Evolutionary conservation across 2,888 invertebrate species (phyloP), one percentile per base, ranked within the genome.

Genomic region (Polietes domitor): DNA sequence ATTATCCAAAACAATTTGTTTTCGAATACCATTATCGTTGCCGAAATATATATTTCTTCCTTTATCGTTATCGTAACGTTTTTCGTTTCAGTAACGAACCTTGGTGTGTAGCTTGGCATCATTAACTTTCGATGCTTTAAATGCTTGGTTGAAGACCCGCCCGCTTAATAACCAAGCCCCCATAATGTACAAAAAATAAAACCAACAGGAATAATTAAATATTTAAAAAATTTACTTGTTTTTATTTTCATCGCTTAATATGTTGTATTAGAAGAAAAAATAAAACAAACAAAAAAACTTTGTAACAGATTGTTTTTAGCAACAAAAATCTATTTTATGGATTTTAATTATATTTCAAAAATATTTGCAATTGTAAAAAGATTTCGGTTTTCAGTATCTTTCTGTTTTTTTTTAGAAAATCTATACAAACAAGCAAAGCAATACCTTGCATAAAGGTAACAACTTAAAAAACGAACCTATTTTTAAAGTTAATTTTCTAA

Each of bases 151-250:
- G n/a, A n/a, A n/a, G n/a, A n/a, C 32, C 32, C 32, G 32, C 9
- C 32, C 9, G 4, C 4, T 32, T 32, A 32, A 32, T 6, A 32
- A 32, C 9, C 4, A 9, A 6, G 9, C 4, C 9, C 32, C 32
- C 32, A 4, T 9, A 4, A 4, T 9, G 5, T 15, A 5, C 12
- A 17, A 55, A 37, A 70, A 70, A 24, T 26, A 70, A 32, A 80
- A 26, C 24, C 10, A 55, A 19, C 50, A n/a, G 58, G 58, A 77
- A 53, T 75, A n/a, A n/a, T n/a, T 86, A 85, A 87, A 83, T 87
- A 85, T 76, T 89, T 88, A 85, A 89, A 84, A 88, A 86, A 88
- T 88, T 87, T 87, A 17, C 17, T 82, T 55, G 75, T 74, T 79
- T 9, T 58, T 76, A 75, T 79, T 70, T 80, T 75, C 77, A 75